Conservation (phyloP, 2,797 vertebrate species). For the Malacoraja senta region DNA sequence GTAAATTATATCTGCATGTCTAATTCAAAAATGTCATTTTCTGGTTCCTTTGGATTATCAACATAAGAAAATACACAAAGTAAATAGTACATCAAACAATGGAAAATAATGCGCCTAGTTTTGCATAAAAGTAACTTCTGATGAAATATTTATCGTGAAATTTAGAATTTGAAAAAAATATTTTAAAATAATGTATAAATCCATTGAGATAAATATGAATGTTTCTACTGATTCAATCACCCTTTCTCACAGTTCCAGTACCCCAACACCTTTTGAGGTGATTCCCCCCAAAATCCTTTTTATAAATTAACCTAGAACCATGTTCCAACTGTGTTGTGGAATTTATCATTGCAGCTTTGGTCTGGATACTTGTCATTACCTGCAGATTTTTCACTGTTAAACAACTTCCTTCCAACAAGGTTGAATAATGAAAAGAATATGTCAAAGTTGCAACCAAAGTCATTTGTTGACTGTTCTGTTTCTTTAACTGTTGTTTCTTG, state of each 20-base stretch:
- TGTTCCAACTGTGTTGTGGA: too few species aligned
- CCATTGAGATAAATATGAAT: neutral
- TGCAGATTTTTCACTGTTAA: neutral
- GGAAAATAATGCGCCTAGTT: neutral
- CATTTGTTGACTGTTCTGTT: neutral
- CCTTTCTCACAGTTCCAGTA: too few species aligned
- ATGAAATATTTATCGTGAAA: neutral
- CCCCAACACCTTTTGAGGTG: too few species aligned
- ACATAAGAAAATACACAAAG: neutral
- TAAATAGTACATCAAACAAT: neutral
- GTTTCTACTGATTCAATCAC: too few species aligned
- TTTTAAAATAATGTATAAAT: neutral
- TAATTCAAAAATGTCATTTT: neutral
- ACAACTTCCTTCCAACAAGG: neutral
- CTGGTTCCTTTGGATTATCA: neutral
- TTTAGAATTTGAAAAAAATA: neutral
- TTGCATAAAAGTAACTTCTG: neutral
- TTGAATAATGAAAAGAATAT: neutral
- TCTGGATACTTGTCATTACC: neutral
- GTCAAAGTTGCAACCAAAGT: neutral
- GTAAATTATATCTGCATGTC: neutral
- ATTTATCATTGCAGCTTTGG: neutral
- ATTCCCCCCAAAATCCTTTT: too few species aligned
- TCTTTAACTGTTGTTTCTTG: neutral
- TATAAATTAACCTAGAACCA: too few species aligned